A percentile compares a stretch with the other conserved stretches of the same genome.
Conservation (phyloP, 1,140 invertebrate genomes). For the Branchinecta lindahli region DNA sequence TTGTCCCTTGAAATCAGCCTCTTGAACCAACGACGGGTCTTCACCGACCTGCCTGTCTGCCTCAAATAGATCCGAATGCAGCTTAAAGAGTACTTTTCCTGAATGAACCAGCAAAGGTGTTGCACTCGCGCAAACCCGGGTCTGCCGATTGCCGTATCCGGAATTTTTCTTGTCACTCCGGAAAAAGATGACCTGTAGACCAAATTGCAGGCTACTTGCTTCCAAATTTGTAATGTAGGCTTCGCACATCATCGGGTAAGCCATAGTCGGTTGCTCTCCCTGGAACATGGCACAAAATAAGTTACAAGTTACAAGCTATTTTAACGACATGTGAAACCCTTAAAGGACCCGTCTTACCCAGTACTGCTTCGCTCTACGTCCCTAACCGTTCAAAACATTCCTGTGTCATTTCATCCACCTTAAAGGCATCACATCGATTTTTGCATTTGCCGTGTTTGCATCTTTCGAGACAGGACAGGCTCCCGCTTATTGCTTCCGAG, state of each 20-base stretch:
- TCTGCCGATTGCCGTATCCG: constrained; percentile 23
- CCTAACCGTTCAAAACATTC: too few species aligned
- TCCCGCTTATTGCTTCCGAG: too few species aligned
- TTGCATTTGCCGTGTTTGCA: too few species aligned
- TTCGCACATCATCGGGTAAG: neutral
- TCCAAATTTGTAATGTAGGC: neutral
- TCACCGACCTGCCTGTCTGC: constrained; percentile 28
- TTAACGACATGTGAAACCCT: too few species aligned
- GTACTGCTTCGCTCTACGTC: too few species aligned
- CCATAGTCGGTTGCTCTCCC: neutral
- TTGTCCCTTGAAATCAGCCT: constrained; percentile 27
- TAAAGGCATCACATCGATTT: too few species aligned
- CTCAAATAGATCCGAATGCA: constrained; percentile 27
- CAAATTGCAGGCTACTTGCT: neutral
- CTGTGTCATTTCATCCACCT: too few species aligned
- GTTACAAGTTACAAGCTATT: too few species aligned
- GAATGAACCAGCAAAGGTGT: constrained; percentile 27
- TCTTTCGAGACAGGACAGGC: too few species aligned
- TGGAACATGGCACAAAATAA: neutral
- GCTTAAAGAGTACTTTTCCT: constrained; percentile 24
- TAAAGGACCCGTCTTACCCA: too few species aligned
- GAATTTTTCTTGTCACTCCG: constrained; percentile 26
- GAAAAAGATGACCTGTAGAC: constrained; percentile 21
- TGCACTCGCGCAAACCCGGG: constrained; percentile 25
- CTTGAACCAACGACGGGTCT: constrained; percentile 25